A percentile compares a stretch with the other conserved stretches of the same genome.
Evolutionary conservation across 2,888 invertebrate species (phyloP).

Genomic region (Stenodera caucasica): DNA sequence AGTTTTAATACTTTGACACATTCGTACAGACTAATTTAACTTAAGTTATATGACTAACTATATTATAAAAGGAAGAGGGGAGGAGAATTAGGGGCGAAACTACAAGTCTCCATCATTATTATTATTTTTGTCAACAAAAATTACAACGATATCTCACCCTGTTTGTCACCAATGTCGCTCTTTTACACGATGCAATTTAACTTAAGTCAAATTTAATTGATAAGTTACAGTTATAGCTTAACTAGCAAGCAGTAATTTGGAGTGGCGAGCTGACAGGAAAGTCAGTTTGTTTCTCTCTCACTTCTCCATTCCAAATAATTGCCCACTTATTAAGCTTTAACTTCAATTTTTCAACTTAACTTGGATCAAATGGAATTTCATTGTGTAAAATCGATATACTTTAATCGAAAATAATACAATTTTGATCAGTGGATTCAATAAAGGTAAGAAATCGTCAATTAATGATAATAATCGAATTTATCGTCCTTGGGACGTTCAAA

Average conservation of each 20-base stretch:
- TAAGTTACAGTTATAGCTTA: too few species aligned
- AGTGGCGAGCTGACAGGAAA: too few species aligned
- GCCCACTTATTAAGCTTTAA: too few species aligned
- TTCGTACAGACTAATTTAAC: conserved; percentile 51
- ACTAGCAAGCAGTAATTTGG: too few species aligned
- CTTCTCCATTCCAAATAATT: too few species aligned
- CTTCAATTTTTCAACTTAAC: conserved; percentile 2
- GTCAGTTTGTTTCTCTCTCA: too few species aligned
- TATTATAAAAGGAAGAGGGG: not conserved
- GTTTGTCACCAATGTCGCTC: conserved; percentile 9
- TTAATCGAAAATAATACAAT: too few species aligned
- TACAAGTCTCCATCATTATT: conserved; percentile 4
- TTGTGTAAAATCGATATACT: too few species aligned
- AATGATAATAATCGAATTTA: conserved; percentile 8
- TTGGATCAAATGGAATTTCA: not conserved
- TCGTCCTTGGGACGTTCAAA: conserved; percentile 14
- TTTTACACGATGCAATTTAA: too few species aligned
- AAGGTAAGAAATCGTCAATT: conserved; percentile 3
- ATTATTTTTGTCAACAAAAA: not conserved
- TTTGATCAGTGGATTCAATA: conserved; percentile 15
- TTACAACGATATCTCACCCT: conserved; percentile 15
- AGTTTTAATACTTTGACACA: conserved; percentile 58
- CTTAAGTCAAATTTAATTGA: too few species aligned
- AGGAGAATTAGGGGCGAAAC: not conserved
- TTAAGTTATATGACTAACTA: conserved; percentile 41